Evolutionary conservation across 2,113 vertebrate species (phyloP).

Genomic region (Pycnonotus jocosus): DNA sequence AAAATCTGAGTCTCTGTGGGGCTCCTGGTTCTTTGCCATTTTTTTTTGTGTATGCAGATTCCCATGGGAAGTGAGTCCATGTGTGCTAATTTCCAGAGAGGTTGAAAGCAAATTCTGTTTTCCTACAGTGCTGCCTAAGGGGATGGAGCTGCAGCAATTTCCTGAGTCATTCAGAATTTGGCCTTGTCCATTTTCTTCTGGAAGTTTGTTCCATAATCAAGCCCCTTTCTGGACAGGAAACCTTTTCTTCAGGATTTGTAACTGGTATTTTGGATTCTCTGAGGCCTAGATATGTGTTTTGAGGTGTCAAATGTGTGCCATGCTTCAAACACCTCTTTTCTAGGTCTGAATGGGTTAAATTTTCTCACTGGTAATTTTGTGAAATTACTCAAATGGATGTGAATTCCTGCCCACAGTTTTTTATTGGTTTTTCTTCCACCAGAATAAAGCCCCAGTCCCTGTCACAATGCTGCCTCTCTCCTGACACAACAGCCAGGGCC

Average conservation of each 20-base stretch:
- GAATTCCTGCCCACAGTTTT: not conserved
- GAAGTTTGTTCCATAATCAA: not conserved
- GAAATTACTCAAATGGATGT: slow-evolving; percentile 1
- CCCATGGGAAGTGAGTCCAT: not conserved
- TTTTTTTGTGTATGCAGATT: not conserved
- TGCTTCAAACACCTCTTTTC: not conserved
- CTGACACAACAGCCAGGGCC: not conserved
- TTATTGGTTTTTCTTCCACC: not conserved
- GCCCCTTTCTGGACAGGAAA: not conserved
- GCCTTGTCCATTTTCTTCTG: not conserved
- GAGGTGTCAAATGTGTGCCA: not conserved
- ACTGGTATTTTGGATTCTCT: not conserved
- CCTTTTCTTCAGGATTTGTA: not conserved
- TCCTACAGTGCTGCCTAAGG: not conserved
- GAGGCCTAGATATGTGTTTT: not conserved
- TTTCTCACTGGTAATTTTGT: not conserved
- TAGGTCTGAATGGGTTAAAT: not conserved
- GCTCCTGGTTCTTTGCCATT: not conserved
- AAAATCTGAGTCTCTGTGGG: not conserved
- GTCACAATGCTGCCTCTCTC: not conserved
- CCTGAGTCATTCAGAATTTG: not conserved
- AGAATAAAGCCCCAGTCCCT: not conserved
- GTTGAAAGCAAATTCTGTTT: not conserved
- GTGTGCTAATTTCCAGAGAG: not conserved
- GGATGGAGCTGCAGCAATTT: not conserved